A percentile compares a stretch with the other conserved stretches of the same genome.
Conservation (phyloP, 2,113 vertebrate species). For the Albula glossodonta region DNA sequence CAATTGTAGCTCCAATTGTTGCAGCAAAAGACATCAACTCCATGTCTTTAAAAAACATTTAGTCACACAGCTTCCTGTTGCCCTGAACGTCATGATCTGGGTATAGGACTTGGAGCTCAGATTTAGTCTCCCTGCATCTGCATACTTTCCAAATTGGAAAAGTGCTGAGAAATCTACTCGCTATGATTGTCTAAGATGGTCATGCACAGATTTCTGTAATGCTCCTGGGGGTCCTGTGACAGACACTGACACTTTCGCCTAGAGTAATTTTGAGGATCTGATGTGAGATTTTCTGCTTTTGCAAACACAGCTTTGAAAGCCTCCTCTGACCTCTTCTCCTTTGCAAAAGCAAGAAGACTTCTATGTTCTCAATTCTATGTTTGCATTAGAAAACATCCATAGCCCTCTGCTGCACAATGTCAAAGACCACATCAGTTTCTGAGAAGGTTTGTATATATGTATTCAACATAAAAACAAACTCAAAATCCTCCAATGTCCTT, state of each 20-base stretch:
- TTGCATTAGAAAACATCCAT: slow-evolving; percentile 25
- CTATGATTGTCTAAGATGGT: not conserved
- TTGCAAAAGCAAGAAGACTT: slow-evolving; percentile 28
- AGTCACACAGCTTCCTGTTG: slow-evolving; percentile 14
- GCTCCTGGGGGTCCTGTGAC: slow-evolving; percentile 7
- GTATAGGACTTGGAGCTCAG: not conserved
- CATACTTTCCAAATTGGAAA: not conserved
- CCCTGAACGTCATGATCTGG: slow-evolving; percentile 6
- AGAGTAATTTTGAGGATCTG: not conserved
- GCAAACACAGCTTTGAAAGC: slow-evolving; percentile 21
- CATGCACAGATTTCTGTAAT: slow-evolving; percentile 22
- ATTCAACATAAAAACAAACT: slow-evolving; percentile 14
- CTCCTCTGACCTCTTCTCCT: slow-evolving; percentile 17
- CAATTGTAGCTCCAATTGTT: not conserved
- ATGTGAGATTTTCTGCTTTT: slow-evolving; percentile 16
- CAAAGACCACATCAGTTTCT: not conserved
- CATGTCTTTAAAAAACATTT: not conserved
- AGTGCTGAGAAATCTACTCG: slow-evolving; percentile 11
- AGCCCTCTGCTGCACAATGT: slow-evolving; percentile 16
- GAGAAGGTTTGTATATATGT: not conserved
- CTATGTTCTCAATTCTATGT: not conserved
- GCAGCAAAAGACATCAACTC: not conserved
- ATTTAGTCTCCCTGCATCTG: not conserved
- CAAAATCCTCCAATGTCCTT: not conserved
- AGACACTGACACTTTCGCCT: not conserved